Evolutionary conservation across 2,797 vertebrate genomes (phyloP), one percentile per base, ranked within the genome.

Genomic region (Argentina silus): DNA sequence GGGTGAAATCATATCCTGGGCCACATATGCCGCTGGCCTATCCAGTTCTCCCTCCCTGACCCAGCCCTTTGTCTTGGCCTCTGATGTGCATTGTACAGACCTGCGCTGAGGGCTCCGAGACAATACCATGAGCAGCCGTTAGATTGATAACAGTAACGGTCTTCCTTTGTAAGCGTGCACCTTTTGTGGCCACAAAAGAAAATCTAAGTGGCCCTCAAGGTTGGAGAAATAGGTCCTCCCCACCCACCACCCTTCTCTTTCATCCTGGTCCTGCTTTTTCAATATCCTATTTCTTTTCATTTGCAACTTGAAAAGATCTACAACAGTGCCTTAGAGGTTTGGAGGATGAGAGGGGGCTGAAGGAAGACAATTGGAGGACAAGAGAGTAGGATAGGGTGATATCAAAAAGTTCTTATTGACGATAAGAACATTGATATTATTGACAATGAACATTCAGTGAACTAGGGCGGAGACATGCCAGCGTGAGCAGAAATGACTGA

Each of bases 231-330:
- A 73, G 59, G 17, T 12, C 27, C 53, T 21, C 70, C 78, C 72
- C 43, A 50, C 7, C 53, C 68, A 2, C 44, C 50, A 43, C 8
- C 50, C 79, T 81, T 74, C 66, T 72, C 79, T 89, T 89, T 88
- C 80, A 87, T 82, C 75, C 81, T 62, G 56, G 68, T 70, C 73
- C 6, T 53, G 36, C 66, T 51, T 17, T 65, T 53, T 83, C 72
- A 86, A 88, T 87, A 88, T 90, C 81, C 74, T 50, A 69, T 89
- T 88, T 86, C 77, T 75, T 77, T 83, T 81, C 43, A 77, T 71
- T 65, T 76, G 27, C 72, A 44, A 70, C 62, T 53, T 48, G 3
- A 79, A 79, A 79, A 50, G 60, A 78, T 67, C 67, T 48, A 75
- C 65, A 72, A 57, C 71, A 65, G 67, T 44, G 79, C 12, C 45